A percentile compares a stretch with the other conserved stretches of the same genome.
Evolutionary conservation across 2,797 vertebrate species (phyloP).

Genomic region (Danionella dracula): DNA sequence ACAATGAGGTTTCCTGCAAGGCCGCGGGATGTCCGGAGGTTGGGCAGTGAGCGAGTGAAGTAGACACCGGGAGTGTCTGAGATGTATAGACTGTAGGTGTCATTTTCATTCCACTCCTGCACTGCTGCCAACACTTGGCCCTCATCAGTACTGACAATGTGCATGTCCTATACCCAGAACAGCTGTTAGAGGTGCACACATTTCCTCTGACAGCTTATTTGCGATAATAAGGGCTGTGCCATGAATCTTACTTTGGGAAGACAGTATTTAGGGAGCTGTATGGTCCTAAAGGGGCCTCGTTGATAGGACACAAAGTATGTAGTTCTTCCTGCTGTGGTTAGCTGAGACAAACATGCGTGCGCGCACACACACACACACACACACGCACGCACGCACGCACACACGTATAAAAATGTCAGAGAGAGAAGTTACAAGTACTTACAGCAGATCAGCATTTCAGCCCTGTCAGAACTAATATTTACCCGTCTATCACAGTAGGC

Average conservation of each 20-base stretch:
- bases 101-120: conserved; percentile 96
- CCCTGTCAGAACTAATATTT: neutral
- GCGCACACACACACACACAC: conserved; percentile 2
- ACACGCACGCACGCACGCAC: neutral
- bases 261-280: conserved; percentile 94
- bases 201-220: conserved; percentile 1
- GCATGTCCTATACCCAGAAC: conserved; percentile 81
- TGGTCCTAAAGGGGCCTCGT: conserved; percentile 86
- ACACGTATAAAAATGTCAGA: conserved; percentile 10
- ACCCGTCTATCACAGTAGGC: neutral
- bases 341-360: conserved; percentile 60
- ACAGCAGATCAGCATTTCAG: neutral
- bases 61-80: conserved; percentile 86
- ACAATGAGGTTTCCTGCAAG: conserved; percentile 90
- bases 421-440: neutral
- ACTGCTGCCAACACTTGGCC: conserved; percentile 93
- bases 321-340: conserved; percentile 87
- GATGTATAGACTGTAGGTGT: conserved; percentile 93
- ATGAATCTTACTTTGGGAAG: conserved; percentile 75
- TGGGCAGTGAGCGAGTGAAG: conserved; percentile 90
- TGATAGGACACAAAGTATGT: conserved; percentile 94
- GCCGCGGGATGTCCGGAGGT: conserved; percentile 86
- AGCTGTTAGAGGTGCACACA: conserved; percentile 13
- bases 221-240: neutral
- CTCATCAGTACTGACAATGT: conserved; percentile 94